Conservation (phyloP, 2,888 invertebrate genomes). For the Drosophila koepferae region DNA sequence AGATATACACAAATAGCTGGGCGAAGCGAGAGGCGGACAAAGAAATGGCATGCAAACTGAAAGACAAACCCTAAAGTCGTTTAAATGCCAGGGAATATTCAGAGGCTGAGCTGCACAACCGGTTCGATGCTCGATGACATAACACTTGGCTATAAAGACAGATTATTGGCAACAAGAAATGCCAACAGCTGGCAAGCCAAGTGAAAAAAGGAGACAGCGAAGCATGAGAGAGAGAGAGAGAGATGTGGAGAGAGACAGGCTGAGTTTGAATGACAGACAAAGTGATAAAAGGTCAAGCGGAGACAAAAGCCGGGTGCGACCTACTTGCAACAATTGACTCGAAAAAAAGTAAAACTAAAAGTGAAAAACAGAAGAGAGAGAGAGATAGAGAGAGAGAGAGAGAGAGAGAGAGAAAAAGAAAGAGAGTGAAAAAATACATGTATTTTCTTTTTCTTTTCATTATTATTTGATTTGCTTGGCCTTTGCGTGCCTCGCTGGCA, state of each 20-base stretch:
- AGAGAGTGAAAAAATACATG: constrained; percentile 6
- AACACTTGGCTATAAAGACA: constrained; percentile 68
- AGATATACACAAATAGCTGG: constrained; percentile 25
- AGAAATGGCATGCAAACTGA: constrained; percentile 42
- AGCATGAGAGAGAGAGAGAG: not conserved
- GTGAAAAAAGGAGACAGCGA: not conserved
- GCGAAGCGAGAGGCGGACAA: constrained; percentile 18
- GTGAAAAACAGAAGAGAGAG: constrained; percentile 10
- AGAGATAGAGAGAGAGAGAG: no score
- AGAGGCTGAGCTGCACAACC: constrained; percentile 59
- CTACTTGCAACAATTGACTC: constrained; percentile 49
- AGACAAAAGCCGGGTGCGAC: constrained; percentile 56
- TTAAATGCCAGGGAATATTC: constrained; percentile 60
- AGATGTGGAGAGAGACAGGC: not conserved
- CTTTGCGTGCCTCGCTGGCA: constrained; percentile 61
- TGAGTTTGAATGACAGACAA: constrained; percentile 8
- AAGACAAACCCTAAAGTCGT: constrained; percentile 55
- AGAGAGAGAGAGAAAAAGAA: not conserved
- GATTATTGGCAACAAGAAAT: constrained; percentile 66
- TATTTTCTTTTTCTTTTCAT: constrained; percentile 17
- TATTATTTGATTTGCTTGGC: constrained; percentile 50
- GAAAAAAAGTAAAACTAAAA: constrained; percentile 12
- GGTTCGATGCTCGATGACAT: constrained; percentile 72
- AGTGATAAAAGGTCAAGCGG: constrained; percentile 51
- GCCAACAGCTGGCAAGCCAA: constrained; percentile 16